Evolutionary conservation across 2,797 vertebrate genomes (phyloP), one percentile per base, ranked within the genome.

Genomic region (Urocyon cinereoargenteus): DNA sequence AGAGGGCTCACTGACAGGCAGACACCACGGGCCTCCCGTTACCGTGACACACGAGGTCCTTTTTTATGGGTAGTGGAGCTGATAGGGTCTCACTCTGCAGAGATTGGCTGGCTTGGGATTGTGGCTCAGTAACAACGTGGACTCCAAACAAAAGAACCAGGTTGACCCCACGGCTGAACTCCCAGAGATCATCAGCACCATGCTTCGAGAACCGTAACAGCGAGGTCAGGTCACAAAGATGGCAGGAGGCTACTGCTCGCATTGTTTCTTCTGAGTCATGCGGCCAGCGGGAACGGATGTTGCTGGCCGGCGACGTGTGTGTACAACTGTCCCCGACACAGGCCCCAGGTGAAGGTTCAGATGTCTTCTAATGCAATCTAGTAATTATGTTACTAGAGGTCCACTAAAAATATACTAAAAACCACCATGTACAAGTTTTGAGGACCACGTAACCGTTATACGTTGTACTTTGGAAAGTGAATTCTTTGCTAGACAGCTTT

Each of bases 401-500:
- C 84, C 70, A 89, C 19, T 83, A 86, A 62, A 92, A 92, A 78
- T 36, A 66, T 11, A 68, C 75, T 68, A 6, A 78, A 86, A 87
- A 70, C 45, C 45, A 84, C 12, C 89, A 57, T 18, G 53, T 28
- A 18, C 1, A 70, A n/a, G 11, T 57, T 68, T 68, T 70, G 40
- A 96, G 66, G 61, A 51, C n/a, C 85, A 84, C 13, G 19, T 4
- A 83, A 61, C 22, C 78, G 6, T 72, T 73, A 51, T 62, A 61
- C 62, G 49, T 75, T 75, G 40, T 59, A 78, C 31, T 93, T 86
- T 82, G 75, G 28, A 86, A 93, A 92, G 73, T 85, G 61, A 62
- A 78, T 64, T 78, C 78, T 94, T 85, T 91, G 53, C n/a, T 28
- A 16, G 24, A 85, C 19, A 85, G 40, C 31, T 85, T 94, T 96